phyloP scores from a whole-genome alignment of 2,888 invertebrate genomes.

The Cerceris ruficornis region DNA sequence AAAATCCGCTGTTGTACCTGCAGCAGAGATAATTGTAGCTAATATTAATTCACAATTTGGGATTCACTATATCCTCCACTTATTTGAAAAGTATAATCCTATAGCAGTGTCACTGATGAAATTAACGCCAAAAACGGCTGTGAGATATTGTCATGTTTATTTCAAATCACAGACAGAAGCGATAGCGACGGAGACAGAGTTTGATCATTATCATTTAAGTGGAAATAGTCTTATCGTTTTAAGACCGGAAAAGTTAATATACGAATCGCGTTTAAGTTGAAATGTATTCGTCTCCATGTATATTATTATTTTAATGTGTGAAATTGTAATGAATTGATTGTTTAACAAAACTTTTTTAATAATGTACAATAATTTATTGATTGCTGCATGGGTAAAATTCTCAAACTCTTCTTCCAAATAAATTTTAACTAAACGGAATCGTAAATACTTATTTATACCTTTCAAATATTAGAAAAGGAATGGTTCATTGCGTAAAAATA shows the following conservation, averaged over 20 bases:
- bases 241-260: constrained; percentile 41
- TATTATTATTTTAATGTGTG: background rate
- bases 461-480: too few species aligned
- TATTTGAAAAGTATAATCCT: constrained; percentile 70
- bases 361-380: too few species aligned
- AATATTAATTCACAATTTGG: constrained; percentile 68
- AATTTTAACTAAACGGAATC: too few species aligned
- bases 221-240: constrained; percentile 69
- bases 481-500: too few species aligned
- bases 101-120: constrained; percentile 66
- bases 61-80: constrained; percentile 69
- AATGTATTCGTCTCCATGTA: too few species aligned
- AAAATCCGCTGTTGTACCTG: background rate
- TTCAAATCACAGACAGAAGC: constrained; percentile 65
- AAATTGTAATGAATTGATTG: background rate
- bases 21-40: constrained; percentile 72
- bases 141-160: constrained; percentile 74
- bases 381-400: too few species aligned
- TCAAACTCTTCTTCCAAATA: too few species aligned
- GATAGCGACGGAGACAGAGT: constrained; percentile 55
- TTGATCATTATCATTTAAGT: constrained; percentile 61
- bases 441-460: too few species aligned
- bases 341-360: background rate
- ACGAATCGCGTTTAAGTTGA: constrained; percentile 12
- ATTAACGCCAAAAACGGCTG: constrained; percentile 9